Evolutionary conservation across 2,797 vertebrate genomes (phyloP), one percentile per base, ranked within the genome.

Genomic region (Graptemys geographica): DNA sequence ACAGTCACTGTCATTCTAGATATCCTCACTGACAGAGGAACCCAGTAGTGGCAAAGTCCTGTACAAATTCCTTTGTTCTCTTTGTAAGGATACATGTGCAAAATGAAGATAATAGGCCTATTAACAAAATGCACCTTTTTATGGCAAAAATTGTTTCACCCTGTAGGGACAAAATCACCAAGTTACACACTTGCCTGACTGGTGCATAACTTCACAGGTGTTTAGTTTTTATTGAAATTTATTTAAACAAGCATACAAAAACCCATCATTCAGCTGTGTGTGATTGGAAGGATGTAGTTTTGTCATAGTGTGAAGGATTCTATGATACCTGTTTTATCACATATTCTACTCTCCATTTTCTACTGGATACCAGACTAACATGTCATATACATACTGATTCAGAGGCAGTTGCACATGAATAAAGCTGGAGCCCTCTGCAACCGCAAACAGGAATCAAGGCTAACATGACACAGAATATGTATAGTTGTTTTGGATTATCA

Each of bases 81-180:
- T 87, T 53, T 76, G 52, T 92, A 33, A 74, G 25, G 16, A 15
- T 82, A 23, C 57, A 12, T 62, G 57, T 18, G 1, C 44, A 25
- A 74, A 62, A n/a, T 91, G 81, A 89, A 81, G 83, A 56, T 41
- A 23, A 47, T 47, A 76, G 44, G 13, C 74, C 44, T 16, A 16
- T 47, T 76, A 76, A 44, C 44, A 27, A 76, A 78, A 93, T 72
- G 19, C 5, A 23, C 65, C 31, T 93, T 96, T 92, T 83, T 86
- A 62, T 92, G 83, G 59, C 84, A 95, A 16, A 95, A 94, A 92
- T 92, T 86, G 74, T 82, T 96, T 96, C 95, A 86, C 83, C 83
- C 84, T 76, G 13, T 90, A 41, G 19, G 80, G 81, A n/a, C 25
- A 78, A 79, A 90, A 49, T 21, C 49, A 52, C 27, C 7, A 83